Percentiles rank a stretch among this genome's conserved stretches.
Conservation (phyloP, 1,140 invertebrate species). For the Drosophila novamexicana region DNA sequence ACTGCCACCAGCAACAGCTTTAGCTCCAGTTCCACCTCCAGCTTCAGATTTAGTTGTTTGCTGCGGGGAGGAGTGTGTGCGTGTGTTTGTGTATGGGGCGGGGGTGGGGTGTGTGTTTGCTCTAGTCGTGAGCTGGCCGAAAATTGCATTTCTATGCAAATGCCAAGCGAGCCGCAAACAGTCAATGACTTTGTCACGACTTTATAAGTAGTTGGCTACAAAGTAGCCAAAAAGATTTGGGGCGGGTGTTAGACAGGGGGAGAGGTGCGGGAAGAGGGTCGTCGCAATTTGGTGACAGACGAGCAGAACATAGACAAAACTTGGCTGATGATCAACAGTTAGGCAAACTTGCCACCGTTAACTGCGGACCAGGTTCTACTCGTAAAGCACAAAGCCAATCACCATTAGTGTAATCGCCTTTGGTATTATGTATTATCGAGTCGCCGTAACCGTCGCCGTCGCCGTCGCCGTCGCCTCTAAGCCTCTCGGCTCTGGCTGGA, state of each 20-base stretch:
- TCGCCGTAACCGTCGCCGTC: constrained; percentile 32
- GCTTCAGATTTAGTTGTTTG: background rate
- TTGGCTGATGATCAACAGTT: constrained; percentile 75
- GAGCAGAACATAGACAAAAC: constrained; percentile 36
- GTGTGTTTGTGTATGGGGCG: background rate
- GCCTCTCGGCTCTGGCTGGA: constrained; percentile 37
- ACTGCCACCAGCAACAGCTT: constrained; percentile 14
- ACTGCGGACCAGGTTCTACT: constrained; percentile 37
- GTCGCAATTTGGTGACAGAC: constrained; percentile 31
- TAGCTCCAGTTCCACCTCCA: constrained; percentile 3
- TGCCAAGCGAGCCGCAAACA: constrained; percentile 63
- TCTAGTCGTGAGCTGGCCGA: constrained; percentile 59
- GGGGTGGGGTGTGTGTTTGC: constrained; percentile 30
- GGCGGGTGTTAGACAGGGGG: background rate
- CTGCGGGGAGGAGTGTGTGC: background rate
- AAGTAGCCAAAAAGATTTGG: constrained; percentile 42
- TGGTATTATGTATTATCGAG: constrained; percentile 73
- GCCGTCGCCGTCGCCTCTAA: constrained; percentile 33
- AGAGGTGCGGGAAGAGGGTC: too few relatives aligned
- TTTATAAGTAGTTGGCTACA: constrained; percentile 73
- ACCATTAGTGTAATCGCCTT: constrained; percentile 80
- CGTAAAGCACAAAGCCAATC: constrained; percentile 74
- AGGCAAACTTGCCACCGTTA: constrained; percentile 71
- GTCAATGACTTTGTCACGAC: constrained; percentile 81
- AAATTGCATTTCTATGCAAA: constrained; percentile 81